Evolutionary conservation across 1,140 invertebrate genomes (phyloP).

Genomic region (Trichonephila inaurata): DNA sequence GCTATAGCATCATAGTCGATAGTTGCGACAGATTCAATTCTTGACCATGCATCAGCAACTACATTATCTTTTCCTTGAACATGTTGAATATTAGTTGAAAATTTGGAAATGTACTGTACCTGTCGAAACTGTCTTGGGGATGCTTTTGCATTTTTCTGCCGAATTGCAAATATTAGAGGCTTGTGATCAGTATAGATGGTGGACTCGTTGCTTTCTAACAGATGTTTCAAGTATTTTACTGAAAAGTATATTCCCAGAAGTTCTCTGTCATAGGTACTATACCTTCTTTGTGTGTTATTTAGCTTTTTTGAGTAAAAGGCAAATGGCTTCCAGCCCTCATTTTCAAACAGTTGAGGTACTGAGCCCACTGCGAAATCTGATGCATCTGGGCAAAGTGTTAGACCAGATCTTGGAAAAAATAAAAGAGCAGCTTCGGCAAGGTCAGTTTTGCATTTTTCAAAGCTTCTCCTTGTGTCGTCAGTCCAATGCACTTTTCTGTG

Average conservation of each 20-base stretch:
- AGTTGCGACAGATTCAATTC: too few relatives aligned
- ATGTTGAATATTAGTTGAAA: too few relatives aligned
- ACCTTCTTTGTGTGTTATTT: slow-evolving; percentile 60
- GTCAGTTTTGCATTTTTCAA: slow-evolving; percentile 80
- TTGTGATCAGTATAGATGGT: slow-evolving; percentile 2
- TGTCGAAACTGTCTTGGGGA: slow-evolving; percentile 1
- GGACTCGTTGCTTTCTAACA: slow-evolving; percentile 12
- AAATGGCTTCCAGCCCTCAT: slow-evolving; percentile 65
- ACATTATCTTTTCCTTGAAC: too few relatives aligned
- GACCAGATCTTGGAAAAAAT: not conserved
- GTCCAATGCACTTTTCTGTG: slow-evolving; percentile 74
- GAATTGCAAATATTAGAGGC: not conserved
- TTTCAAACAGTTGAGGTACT: slow-evolving; percentile 74
- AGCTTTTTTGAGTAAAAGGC: slow-evolving; percentile 77
- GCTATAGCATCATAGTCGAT: too few relatives aligned
- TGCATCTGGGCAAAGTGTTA: slow-evolving; percentile 77
- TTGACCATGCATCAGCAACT: too few relatives aligned
- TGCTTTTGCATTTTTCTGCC: slow-evolving; percentile 8
- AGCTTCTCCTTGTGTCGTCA: slow-evolving; percentile 73
- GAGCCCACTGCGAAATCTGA: slow-evolving; percentile 68
- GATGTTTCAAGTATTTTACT: not conserved
- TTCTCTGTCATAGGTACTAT: slow-evolving; percentile 75
- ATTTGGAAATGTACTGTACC: not conserved
- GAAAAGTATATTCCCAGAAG: too few relatives aligned
- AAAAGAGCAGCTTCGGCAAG: slow-evolving; percentile 75